Evolutionary conservation across 1,140 invertebrate genomes (phyloP), one percentile per base, ranked within the genome.

Genomic region (Leguminivora glycinivorella): DNA sequence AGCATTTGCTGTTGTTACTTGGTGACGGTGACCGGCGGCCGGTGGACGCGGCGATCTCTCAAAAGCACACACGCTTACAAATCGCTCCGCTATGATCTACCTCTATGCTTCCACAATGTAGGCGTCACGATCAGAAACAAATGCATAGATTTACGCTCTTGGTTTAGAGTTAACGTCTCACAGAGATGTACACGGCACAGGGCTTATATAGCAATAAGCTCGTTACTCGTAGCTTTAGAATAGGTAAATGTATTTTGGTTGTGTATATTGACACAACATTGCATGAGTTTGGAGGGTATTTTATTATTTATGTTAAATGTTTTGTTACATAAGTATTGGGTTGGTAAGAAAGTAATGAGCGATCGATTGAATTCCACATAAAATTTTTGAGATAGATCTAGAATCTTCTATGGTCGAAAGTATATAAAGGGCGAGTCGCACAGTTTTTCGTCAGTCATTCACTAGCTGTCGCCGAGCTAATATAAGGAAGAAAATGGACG

Each of bases 1-100:
- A 95, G 89, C 67, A 56, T 80, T 75, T 89, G 85, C 77, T 90
- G 89, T 88, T 88, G 80, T 83, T 71, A 72, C 17, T 67, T 73
- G 58, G 26, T 17, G 25, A 63, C 12, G 58, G 58, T 34, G 58
- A n/a, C 47, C 19, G 19, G 6, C 47, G 2, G 58, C 25, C 19
- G 58, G 6, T 63, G 58, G 29, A 63, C 58, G 25, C 26, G 58
- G 5, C 31, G 31, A 63, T 63, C n/a, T 17, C 52, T 34, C 24
- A 43, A 69, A 69, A 43, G n/a, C 67, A 74, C 69, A 34, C 66
- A 73, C 56, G 56, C 72, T 73, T 70, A 67, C 25, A 81, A 75
- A 68, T 52, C 68, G 24, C 67, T 81, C 19, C 67, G 73, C 31
- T 75, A 74, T 70, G 71, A 77, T 66, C 56, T 75, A 72, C 75